phyloP scores from a whole-genome alignment of 2,888 invertebrate genomes.

The Spisula solida region DNA sequence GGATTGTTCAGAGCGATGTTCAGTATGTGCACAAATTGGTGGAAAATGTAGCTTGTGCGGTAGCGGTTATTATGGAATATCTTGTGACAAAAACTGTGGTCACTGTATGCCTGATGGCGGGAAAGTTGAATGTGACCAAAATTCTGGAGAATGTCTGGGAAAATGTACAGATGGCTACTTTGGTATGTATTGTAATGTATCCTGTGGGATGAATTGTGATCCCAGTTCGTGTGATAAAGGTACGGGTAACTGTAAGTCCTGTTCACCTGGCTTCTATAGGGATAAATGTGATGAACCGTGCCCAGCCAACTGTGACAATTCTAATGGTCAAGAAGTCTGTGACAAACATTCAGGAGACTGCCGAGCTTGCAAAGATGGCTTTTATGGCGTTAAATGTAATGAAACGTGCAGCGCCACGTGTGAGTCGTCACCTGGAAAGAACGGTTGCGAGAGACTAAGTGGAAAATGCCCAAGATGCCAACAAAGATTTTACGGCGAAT shows the following conservation, averaged over 20 bases:
- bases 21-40: conserved; percentile 34
- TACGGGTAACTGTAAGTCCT: conserved; percentile 52
- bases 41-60: conserved; percentile 44
- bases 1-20: conserved; percentile 39
- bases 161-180: conserved; percentile 37
- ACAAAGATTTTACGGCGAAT: conserved; percentile 42
- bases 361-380: conserved; percentile 42
- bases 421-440: conserved; percentile 32
- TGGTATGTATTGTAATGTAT: conserved; percentile 38
- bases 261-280: conserved; percentile 48
- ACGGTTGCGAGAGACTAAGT: conserved; percentile 40
- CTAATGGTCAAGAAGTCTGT: conserved; percentile 24
- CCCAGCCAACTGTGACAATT: conserved; percentile 35
- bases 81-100: conserved; percentile 38
- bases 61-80: conserved; percentile 37
- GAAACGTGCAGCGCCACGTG: conserved; percentile 52
- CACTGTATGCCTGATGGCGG: conserved; percentile 31
- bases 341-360: conserved; percentile 38
- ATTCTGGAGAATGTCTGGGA: conserved; percentile 32
- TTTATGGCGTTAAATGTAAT: conserved; percentile 56
- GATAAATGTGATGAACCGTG: conserved; percentile 43
- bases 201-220: conserved; percentile 37
- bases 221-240: conserved; percentile 47
- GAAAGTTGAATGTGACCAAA: conserved; percentile 31
- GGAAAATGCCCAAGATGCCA: conserved; percentile 51